These are phyloP conservation scores for Drusus annulatus DNA, from an alignment of 1,140 invertebrate genomes.

Conservation along the genomic window DNA sequence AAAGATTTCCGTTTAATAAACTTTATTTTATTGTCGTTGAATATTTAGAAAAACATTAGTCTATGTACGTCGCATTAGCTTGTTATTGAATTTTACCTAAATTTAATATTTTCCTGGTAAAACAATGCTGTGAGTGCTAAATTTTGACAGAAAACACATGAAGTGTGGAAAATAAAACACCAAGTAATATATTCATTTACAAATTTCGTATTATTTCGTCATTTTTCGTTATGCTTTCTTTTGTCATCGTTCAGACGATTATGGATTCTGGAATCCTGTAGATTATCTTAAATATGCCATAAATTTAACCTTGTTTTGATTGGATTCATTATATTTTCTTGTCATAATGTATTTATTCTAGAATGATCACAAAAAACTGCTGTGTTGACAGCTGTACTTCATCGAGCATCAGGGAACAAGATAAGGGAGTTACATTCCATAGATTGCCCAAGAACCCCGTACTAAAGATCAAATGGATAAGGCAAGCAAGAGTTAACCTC, in stretches of 20 bases:
- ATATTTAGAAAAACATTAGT: background rate
- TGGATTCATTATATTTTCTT: background rate
- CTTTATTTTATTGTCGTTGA: background rate
- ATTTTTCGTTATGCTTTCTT: background rate
- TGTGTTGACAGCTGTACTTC: slow-evolving; percentile 64
- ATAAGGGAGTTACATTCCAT: slow-evolving; percentile 72
- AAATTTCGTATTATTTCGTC: background rate
- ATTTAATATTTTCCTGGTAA: background rate
- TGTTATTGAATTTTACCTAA: background rate
- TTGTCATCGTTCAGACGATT: background rate
- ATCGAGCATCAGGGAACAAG: slow-evolving; percentile 64
- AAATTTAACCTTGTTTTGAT: slow-evolving; percentile 12
- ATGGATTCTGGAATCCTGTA: no score
- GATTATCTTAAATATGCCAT: background rate
- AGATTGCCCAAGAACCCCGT: slow-evolving; percentile 71
- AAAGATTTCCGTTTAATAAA: no score
- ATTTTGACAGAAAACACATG: background rate
- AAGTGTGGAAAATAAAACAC: background rate
- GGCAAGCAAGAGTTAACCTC: slow-evolving; percentile 67
- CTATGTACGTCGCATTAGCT: background rate
- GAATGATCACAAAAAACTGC: slow-evolving; percentile 59
- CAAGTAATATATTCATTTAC: background rate
- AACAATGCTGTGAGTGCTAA: background rate
- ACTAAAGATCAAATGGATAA: slow-evolving; percentile 69
- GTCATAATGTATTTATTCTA: slow-evolving; percentile 33